Evolutionary conservation across 1,140 invertebrate genomes (phyloP).

Genomic region (Sinella curviseta): DNA sequence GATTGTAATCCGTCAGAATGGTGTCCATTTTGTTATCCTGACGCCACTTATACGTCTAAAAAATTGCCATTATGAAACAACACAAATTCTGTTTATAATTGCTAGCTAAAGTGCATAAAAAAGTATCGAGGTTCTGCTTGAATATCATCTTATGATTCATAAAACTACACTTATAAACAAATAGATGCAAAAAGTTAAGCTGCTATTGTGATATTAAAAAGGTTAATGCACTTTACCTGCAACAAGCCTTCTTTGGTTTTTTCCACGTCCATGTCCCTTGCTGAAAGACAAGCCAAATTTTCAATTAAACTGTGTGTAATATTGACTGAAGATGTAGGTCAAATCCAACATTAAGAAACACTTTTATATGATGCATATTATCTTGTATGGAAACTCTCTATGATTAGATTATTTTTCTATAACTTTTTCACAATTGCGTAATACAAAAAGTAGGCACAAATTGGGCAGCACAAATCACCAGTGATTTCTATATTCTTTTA

Average conservation of each 20-base stretch:
- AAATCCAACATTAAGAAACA: no score
- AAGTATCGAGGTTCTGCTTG: neutral
- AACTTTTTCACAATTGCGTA: no score
- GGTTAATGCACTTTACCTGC: conserved; percentile 32
- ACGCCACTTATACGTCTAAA: conserved; percentile 40
- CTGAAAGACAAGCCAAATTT: conserved; percentile 13
- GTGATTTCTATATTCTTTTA: no score
- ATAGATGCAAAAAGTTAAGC: no score
- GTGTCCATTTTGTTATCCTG: conserved; percentile 30
- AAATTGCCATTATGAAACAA: neutral
- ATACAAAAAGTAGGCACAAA: no score
- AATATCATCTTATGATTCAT: neutral
- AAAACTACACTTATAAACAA: no score
- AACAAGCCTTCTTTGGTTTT: conserved; percentile 40
- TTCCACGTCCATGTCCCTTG: conserved; percentile 42
- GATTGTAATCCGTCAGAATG: conserved; percentile 32
- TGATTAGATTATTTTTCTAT: no score
- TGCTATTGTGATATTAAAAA: neutral
- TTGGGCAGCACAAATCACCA: no score
- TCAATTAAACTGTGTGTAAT: no score
- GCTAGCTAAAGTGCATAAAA: neutral
- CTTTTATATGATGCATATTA: neutral
- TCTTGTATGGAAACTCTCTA: no score
- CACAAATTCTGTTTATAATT: neutral
- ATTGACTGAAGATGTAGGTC: no score